Conservation (phyloP, 1,140 invertebrate genomes). For the Euura saliciscinereae region DNA sequence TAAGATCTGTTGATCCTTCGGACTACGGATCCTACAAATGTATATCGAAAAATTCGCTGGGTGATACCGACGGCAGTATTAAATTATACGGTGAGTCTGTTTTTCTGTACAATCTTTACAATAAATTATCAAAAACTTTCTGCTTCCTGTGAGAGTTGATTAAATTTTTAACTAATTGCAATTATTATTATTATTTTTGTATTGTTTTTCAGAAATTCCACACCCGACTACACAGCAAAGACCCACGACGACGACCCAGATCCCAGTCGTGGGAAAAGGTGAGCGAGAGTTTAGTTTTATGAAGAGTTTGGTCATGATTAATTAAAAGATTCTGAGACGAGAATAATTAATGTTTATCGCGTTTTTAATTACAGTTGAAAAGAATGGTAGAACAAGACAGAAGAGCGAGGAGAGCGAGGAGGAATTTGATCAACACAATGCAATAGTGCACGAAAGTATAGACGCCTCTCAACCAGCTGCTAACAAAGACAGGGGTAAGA, state of each 20-base stretch:
- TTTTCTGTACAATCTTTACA: neutral
- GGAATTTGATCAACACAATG: slow-evolving; percentile 23
- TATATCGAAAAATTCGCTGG: slow-evolving; percentile 87
- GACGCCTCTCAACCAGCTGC: slow-evolving; percentile 33
- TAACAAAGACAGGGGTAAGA: slow-evolving; percentile 31
- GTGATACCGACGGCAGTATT: slow-evolving; percentile 86
- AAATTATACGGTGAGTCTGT: slow-evolving; percentile 79
- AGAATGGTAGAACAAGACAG: slow-evolving; percentile 36
- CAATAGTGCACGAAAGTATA: slow-evolving; percentile 36
- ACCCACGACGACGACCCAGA: slow-evolving; percentile 20
- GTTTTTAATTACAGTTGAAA: slow-evolving; percentile 29
- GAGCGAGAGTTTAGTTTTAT: slow-evolving; percentile 17
- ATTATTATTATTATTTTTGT: no score
- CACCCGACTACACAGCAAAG: slow-evolving; percentile 37
- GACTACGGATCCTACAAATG: slow-evolving; percentile 86
- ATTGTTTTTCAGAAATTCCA: slow-evolving; percentile 35
- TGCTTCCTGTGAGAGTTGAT: no score
- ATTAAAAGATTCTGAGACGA: slow-evolving; percentile 15
- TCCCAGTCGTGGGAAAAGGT: slow-evolving; percentile 34
- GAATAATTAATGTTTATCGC: slow-evolving; percentile 12
- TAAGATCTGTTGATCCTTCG: slow-evolving; percentile 67
- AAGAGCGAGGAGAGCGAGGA: slow-evolving; percentile 34
- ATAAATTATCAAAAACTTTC: no score
- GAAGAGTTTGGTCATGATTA: neutral
- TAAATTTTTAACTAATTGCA: no score